These are phyloP conservation scores for Tapirus indicus DNA, from an alignment of 2,797 vertebrate species.

Conservation along the genomic window DNA sequence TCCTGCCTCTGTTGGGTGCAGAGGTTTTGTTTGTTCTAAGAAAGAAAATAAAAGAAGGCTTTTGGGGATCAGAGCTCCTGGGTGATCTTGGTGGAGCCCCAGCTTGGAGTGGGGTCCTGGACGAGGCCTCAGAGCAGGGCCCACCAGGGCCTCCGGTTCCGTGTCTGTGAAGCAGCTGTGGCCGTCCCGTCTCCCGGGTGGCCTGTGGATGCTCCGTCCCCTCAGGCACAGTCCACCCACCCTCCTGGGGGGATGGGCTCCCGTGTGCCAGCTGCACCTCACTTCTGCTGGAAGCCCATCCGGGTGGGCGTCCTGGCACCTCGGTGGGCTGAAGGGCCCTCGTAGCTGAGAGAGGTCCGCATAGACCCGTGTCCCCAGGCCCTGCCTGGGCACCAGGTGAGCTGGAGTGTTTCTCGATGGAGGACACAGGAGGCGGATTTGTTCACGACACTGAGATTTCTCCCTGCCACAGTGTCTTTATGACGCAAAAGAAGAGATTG, in stretches of 20 bases:
- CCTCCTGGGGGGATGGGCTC: neutral
- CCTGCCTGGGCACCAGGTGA: neutral
- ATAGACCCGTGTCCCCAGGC: rapidly evolving
- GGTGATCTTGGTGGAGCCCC: too few species aligned
- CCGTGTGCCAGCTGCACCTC: rapidly evolving
- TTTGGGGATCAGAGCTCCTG: neutral
- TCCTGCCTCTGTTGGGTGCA: too few species aligned
- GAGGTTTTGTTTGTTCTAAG: neutral
- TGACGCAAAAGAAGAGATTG: neutral
- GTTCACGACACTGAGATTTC: rapidly evolving
- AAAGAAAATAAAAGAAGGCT: neutral
- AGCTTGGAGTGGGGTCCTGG: rapidly evolving
- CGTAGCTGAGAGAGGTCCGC: rapidly evolving
- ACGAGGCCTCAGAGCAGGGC: rapidly evolving
- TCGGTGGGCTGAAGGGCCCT: rapidly evolving
- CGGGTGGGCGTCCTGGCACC: rapidly evolving
- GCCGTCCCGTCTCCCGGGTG: too few species aligned
- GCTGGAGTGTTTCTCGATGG: rapidly evolving
- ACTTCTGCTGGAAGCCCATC: neutral
- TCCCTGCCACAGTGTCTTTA: rapidly evolving
- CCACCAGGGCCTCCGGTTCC: rapidly evolving
- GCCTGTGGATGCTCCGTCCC: neutral
- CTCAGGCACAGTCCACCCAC: too few species aligned
- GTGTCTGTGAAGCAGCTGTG: rapidly evolving
- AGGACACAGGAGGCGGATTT: neutral